Evolutionary conservation across 2,888 invertebrate species (phyloP).

Genomic region (Dusona sp.): DNA sequence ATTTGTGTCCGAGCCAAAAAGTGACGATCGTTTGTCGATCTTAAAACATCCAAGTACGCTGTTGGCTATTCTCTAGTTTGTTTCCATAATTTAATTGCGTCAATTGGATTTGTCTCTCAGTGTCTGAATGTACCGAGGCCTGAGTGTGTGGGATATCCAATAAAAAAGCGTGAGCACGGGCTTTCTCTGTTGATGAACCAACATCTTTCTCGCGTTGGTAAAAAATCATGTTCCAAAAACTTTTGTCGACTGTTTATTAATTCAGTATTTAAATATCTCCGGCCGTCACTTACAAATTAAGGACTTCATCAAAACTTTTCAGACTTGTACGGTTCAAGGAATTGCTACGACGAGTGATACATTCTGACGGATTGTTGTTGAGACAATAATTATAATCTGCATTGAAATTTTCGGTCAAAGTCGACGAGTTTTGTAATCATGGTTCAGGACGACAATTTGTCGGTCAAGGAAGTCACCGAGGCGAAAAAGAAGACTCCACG

Average conservation of each 20-base stretch:
- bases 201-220: not conserved
- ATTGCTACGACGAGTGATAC: slow-evolving; percentile 10
- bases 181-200: slow-evolving; percentile 12
- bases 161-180: slow-evolving; percentile 40
- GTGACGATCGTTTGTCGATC: slow-evolving; percentile 17
- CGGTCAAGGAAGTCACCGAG: slow-evolving; percentile 81
- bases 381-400: slow-evolving; percentile 8
- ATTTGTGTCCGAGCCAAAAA: not conserved
- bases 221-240: slow-evolving; percentile 13
- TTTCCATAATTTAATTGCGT: slow-evolving; percentile 74
- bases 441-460: slow-evolving; percentile 81
- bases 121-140: not conserved
- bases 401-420: slow-evolving; percentile 37
- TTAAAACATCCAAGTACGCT: slow-evolving; percentile 7
- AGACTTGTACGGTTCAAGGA: not conserved
- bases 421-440: slow-evolving; percentile 69
- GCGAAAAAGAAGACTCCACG: slow-evolving; percentile 87
- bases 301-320: not conserved
- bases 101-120: slow-evolving; percentile 74
- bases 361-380: not conserved
- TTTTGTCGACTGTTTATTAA: slow-evolving; percentile 3
- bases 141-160: slow-evolving; percentile 28
- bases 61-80: slow-evolving; percentile 31
- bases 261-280: not conserved
- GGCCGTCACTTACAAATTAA: not conserved